These are phyloP conservation scores for Neomonachus schauinslandi DNA, from an alignment of 2,113 vertebrate species.

Conservation along the genomic window DNA sequence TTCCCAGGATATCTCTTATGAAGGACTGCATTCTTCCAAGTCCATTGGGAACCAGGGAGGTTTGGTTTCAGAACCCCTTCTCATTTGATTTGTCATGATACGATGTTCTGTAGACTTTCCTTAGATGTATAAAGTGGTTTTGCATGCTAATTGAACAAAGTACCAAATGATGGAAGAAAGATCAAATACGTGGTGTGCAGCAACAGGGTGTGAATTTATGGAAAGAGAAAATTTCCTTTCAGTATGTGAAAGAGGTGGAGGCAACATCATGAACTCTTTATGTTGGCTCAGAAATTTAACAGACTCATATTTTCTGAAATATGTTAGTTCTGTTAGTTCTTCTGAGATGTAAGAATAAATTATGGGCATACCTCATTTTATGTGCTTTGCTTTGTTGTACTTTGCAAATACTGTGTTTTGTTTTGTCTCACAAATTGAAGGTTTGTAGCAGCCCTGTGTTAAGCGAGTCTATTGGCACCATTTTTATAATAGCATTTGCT, in stretches of 20 bases:
- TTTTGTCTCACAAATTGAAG: neutral
- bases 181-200: neutral
- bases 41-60: neutral
- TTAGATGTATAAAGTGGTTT: neutral
- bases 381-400: neutral
- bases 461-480: neutral
- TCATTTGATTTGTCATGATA: neutral
- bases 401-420: neutral
- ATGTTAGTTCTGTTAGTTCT: neutral
- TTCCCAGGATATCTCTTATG: neutral
- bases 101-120: neutral
- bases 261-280: neutral
- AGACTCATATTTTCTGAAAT: neutral
- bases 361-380: neutral
- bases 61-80: neutral
- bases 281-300: neutral
- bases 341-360: neutral
- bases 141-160: neutral
- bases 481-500: neutral
- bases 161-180: neutral
- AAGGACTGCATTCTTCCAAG: neutral
- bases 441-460: neutral
- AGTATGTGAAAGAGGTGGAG: neutral
- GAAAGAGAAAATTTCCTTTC: neutral
- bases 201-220: neutral